phyloP scores from a whole-genome alignment of 2,888 invertebrate genomes.

The Caenorhabditis sp. region DNA sequence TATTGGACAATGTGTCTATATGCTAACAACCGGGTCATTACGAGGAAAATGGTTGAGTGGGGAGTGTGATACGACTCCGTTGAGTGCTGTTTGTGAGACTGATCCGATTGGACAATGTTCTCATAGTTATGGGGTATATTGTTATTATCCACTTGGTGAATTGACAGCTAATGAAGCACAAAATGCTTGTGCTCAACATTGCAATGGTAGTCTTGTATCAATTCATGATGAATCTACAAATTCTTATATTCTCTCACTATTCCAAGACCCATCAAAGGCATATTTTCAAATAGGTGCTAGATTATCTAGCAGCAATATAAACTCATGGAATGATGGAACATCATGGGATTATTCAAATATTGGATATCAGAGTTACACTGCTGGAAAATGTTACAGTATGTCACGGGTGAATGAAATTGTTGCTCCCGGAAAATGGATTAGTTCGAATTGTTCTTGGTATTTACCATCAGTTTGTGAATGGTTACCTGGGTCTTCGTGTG shows the following conservation, averaged over 20 bases:
- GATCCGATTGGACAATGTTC: conserved; percentile 11
- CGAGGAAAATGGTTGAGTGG: conserved; percentile 32
- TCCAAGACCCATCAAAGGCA: conserved; percentile 12
- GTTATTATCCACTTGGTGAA: conserved; percentile 23
- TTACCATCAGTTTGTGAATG: conserved; percentile 29
- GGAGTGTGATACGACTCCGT: conserved; percentile 17
- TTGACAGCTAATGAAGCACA: conserved; percentile 21
- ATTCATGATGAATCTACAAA: conserved; percentile 29
- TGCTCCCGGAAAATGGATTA: conserved; percentile 35
- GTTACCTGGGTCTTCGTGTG: conserved; percentile 8
- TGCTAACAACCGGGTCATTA: conserved; percentile 6
- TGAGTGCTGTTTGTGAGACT: conserved; percentile 25
- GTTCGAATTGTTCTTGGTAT: conserved; percentile 25
- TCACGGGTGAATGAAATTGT: not conserved
- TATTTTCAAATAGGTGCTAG: conserved; percentile 28
- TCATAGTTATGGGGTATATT: conserved; percentile 20
- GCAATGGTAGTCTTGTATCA: conserved; percentile 22
- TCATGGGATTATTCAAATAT: conserved; percentile 25
- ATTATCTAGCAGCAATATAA: not conserved
- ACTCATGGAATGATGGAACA: conserved; percentile 25
- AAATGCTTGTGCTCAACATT: conserved; percentile 27
- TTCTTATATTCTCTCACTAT: conserved; percentile 15
- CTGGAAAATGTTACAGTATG: conserved; percentile 33
- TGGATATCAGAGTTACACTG: conserved; percentile 14
- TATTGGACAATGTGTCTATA: conserved; percentile 31